Base-by-base conservation (phyloP, 2,113 vertebrate genomes). In the Zonotrichia leucophrys region DNA sequence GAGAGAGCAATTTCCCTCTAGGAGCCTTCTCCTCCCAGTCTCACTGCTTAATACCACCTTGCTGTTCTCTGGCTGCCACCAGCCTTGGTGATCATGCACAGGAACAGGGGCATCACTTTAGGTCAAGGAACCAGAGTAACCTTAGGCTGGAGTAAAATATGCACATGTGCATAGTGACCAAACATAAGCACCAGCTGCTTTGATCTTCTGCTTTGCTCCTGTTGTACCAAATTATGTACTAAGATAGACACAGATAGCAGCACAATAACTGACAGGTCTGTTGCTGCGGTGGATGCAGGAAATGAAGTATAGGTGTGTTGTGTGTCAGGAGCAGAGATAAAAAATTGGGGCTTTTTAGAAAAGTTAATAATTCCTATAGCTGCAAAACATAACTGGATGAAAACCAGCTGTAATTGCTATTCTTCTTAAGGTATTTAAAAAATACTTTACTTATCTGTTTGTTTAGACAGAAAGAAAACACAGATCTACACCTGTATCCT, bases 391-490 rank as follows among this genome's bases (percentile, higher is more conserved):
- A 63, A 21, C 24, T 59, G 30, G 9, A 47, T 0, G 5, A 73
- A 62, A 90, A 55, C 0, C 31, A 86, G 59, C 33, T 83, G 33
- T 35, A 80, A 69, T 9, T 50, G 16, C 41, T 56, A 13, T 30
- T 78, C 60, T 83, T 74, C 30, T 12, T 20, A 76, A 47, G 0
- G 2, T 12, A 59, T 58, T 72, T n/a, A 59, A 87, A 79, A 39
- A 9, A 47, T 30, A 68, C 9, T 35, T 27, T 42, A 30, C 23
- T 62, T 58, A 68, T 37, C 37, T 50, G 14, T 39, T 77, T 93
- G 63, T 76, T 95, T 73, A 74, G 35, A 41, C 19, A 91, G 72
- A 80, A 87, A 28, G 42, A 85, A 85, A 82, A 30, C 67, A 91
- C 13, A 62, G n/a, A 58, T 46, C 41, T 82, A 58, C 77, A 82